Evolutionary conservation across 2,797 vertebrate genomes (phyloP), one percentile per base, ranked within the genome.

Genomic region (Monodelphis domestica): DNA sequence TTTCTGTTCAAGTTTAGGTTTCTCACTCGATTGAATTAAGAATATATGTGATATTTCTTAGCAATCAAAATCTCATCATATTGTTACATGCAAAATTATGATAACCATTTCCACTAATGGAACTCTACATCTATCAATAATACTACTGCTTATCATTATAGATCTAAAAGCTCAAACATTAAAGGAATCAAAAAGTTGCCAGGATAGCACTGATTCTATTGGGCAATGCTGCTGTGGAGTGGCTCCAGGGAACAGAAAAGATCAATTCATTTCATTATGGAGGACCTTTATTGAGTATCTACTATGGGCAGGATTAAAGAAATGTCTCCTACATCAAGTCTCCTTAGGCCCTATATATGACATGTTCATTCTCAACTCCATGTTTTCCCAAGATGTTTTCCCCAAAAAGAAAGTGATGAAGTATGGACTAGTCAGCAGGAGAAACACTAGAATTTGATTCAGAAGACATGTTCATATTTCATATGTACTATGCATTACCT

Each of bases 171-270:
- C 92, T 89, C 10, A 89, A 54, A 50, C 1, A 45, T 15, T 54
- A 90, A 88, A 90, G 30, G 1, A 89, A 88, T 28, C 33, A 45
- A 88, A 87, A 56, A 10, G 0, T 63, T 1, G 52, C 3, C 21
- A 88, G 54, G 6, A 50, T 29, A 89, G 54, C 53, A 26, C 54
- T 24, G 5, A 0, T 0, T 1, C 14, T n/a, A 2, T 29, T 21
- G 33, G 91, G 12, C 78, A 93, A 59, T 38, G 6, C 26, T 54
- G 0, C 59, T 26, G 38, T 7, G 9, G 0, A 14, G 17, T 54
- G 0, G 0, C 11, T 14, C 4, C 17, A 38, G 1, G 0, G 30
- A 29, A 56, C 6, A 2, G 4, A 52, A 45, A 92, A 54, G 9
- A 30, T 90, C 53, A n/a, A 88, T 50, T 53, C 12, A 17, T 54